Conservation (phyloP, 2,888 invertebrate species). For the Autographa gamma region DNA sequence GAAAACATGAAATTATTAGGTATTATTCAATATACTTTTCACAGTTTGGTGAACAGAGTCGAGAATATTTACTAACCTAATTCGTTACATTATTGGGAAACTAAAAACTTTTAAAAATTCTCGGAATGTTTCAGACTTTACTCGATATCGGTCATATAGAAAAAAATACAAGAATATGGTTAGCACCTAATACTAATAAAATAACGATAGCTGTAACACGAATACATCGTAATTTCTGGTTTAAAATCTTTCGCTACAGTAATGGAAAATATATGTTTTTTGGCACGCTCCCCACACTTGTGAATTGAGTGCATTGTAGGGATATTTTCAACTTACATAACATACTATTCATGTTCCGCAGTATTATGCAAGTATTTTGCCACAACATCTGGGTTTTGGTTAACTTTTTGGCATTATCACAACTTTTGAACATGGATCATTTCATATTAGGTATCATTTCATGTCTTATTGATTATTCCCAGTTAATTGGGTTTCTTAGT, state of each 20-base stretch:
- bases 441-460: no score
- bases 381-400: no score
- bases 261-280: background rate
- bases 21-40: background rate
- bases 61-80: no score
- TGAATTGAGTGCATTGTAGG: background rate
- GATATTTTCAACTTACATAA: background rate
- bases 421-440: background rate
- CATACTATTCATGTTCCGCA: background rate
- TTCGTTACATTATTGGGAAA: no score
- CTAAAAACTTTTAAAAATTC: no score
- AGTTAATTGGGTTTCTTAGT: no score
- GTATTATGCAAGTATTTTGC: background rate
- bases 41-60: background rate
- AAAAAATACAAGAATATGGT: background rate
- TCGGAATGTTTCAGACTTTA: background rate
- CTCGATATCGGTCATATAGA: background rate
- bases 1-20: background rate
- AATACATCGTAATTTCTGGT: background rate
- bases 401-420: no score
- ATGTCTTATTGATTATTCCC: no score
- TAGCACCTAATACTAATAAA: background rate
- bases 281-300: background rate
- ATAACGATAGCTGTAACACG: background rate
- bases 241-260: conserved; percentile 1